A percentile compares a stretch with the other conserved stretches of the same genome.
phyloP scores from a whole-genome alignment of 2,888 invertebrate genomes.

The Lasiommata megera region DNA sequence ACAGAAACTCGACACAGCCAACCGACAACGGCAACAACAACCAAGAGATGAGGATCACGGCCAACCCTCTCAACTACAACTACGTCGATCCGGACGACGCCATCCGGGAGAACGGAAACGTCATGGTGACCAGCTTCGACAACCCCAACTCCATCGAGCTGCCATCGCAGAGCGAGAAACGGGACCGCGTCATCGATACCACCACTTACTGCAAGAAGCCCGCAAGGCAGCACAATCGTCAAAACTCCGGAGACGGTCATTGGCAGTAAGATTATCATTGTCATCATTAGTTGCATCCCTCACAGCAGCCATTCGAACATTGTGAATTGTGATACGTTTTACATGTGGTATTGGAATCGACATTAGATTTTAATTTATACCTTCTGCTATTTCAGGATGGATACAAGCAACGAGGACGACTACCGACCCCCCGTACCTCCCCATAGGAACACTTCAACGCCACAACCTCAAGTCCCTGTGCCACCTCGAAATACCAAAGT shows the following conservation, averaged over 20 bases:
- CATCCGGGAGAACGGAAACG: slow-evolving; percentile 71
- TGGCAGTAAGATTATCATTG: slow-evolving; percentile 74
- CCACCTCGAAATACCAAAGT: slow-evolving; percentile 75
- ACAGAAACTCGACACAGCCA: slow-evolving; percentile 61
- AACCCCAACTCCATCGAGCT: slow-evolving; percentile 87
- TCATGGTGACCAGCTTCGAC: slow-evolving; percentile 86
- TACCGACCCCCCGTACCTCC: slow-evolving; percentile 95
- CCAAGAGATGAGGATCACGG: slow-evolving; percentile 87
- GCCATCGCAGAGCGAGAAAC: slow-evolving; percentile 75
- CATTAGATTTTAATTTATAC: slow-evolving; percentile 15
- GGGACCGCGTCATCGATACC: slow-evolving; percentile 79
- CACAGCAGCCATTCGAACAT: slow-evolving; percentile 33
- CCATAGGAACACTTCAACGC: slow-evolving; percentile 86
- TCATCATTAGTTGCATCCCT: slow-evolving; percentile 40
- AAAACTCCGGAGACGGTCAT: slow-evolving; percentile 66
- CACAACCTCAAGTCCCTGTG: slow-evolving; percentile 58
- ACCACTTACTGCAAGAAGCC: slow-evolving; percentile 87
- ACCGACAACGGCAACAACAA: slow-evolving; percentile 58
- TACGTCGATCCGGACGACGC: slow-evolving; percentile 86
- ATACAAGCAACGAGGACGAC: slow-evolving; percentile 72
- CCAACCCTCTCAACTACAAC: slow-evolving; percentile 87
- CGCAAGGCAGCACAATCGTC: slow-evolving; percentile 58
- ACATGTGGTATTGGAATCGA: background rate
- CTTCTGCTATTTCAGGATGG: slow-evolving; percentile 57
- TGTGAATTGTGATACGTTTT: slow-evolving; percentile 1